Evolutionary conservation across 2,797 vertebrate species (phyloP).

Genomic region (Anguilla marmorata): DNA sequence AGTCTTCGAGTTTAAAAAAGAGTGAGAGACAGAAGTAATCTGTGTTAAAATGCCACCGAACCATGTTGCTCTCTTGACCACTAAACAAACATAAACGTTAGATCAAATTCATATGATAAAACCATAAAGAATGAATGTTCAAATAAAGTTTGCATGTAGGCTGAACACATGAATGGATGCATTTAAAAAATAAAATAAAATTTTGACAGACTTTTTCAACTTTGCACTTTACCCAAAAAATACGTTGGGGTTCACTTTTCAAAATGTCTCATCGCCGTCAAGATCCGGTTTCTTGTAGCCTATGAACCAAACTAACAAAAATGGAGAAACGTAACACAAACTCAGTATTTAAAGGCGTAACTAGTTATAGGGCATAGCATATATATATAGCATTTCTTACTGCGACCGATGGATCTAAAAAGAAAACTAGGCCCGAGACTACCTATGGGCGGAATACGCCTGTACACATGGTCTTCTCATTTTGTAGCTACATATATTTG

Average conservation of each 20-base stretch:
- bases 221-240: neutral
- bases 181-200: too few relatives aligned
- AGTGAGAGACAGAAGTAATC: conserved; percentile 69
- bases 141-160: neutral
- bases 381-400: neutral
- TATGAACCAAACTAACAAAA: neutral
- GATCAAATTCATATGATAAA: conserved; percentile 49
- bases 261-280: neutral
- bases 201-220: neutral
- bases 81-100: conserved; percentile 47
- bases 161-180: too few relatives aligned
- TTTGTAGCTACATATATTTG: neutral
- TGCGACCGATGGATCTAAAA: neutral
- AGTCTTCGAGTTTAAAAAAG: conserved; percentile 55
- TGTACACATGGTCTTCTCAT: neutral
- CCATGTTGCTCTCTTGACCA: conserved; percentile 57
- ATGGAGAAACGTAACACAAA: neutral
- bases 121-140: conserved; percentile 45
- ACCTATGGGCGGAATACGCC: neutral
- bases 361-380: neutral
- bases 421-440: neutral
- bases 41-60: conserved; percentile 75
- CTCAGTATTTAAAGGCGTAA: neutral
- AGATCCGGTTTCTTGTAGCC: neutral
- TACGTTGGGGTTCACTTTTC: neutral